These are phyloP conservation scores for Larimichthys polyactis DNA, from an alignment of 2,113 vertebrate species.

Conservation along the genomic window DNA sequence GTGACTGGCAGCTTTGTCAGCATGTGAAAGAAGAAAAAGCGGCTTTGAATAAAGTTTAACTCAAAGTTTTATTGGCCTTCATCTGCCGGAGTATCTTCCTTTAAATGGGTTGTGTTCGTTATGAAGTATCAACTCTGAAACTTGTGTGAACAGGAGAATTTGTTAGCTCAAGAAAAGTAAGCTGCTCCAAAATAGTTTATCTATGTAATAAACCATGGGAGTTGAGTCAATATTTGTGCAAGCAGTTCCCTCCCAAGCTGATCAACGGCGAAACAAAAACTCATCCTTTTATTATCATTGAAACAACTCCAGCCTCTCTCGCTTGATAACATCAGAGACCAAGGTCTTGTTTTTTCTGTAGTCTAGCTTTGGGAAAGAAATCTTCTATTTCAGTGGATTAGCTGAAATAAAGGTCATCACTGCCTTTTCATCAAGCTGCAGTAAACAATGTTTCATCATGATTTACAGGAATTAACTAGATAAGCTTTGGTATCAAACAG, in stretches of 20 bases:
- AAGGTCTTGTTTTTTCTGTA: constrained; percentile 34
- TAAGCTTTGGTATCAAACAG: constrained; percentile 38
- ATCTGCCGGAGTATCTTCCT: constrained; percentile 10
- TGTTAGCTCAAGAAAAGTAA: constrained; percentile 9
- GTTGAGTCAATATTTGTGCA: constrained; percentile 55
- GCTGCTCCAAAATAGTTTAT: constrained; percentile 29
- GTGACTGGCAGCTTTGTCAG: not conserved
- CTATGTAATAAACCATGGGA: constrained; percentile 28
- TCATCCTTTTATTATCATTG: constrained; percentile 35
- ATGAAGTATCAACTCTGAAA: constrained; percentile 2
- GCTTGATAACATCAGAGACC: constrained; percentile 53
- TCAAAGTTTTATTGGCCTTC: constrained; percentile 11
- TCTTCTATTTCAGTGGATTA: constrained; percentile 52
- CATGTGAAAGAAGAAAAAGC: not conserved
- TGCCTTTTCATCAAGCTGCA: constrained; percentile 44
- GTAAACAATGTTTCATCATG: constrained; percentile 48
- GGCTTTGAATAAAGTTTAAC: constrained; percentile 19
- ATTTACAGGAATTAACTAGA: constrained; percentile 52
- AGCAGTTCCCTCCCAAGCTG: constrained; percentile 37
- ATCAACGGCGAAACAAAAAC: constrained; percentile 51
- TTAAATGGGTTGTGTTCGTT: not conserved
- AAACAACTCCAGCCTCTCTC: constrained; percentile 25
- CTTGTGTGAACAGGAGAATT: not conserved
- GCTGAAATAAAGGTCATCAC: constrained; percentile 62
- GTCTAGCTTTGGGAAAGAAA: constrained; percentile 45